phyloP scores from a whole-genome alignment of 2,113 vertebrate genomes.

The Pedionomus torquatus region DNA sequence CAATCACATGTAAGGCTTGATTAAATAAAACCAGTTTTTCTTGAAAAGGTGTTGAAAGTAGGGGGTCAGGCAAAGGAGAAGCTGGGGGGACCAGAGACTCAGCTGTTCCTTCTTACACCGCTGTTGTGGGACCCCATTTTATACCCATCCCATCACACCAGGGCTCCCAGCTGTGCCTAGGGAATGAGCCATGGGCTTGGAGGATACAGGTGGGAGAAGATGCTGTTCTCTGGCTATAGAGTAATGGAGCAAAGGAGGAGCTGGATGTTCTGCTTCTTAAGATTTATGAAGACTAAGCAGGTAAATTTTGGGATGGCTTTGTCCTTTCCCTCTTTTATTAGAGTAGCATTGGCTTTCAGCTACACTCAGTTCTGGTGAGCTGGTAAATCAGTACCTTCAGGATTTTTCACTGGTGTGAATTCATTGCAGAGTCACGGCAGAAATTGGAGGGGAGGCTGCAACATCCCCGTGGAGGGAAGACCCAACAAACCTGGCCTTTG shows the following conservation, averaged over 20 bases:
- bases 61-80: neutral
- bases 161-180: rapidly evolving
- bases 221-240: neutral
- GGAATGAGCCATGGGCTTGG: rapidly evolving
- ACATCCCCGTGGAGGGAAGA: neutral
- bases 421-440: neutral
- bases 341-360: neutral
- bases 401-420: neutral
- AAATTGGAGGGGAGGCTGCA: neutral
- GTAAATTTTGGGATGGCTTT: neutral
- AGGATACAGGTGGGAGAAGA: rapidly evolving
- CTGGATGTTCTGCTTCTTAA: neutral
- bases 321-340: neutral
- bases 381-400: neutral
- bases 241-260: rapidly evolving
- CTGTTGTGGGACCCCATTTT: rapidly evolving
- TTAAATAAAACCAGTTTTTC: neutral
- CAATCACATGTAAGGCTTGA: neutral
- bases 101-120: neutral
- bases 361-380: neutral
- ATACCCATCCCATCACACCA: rapidly evolving
- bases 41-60: neutral
- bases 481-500: neutral
- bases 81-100: neutral
- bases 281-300: neutral